Conservation (phyloP, 2,888 invertebrate genomes). For the Phragmatobia fuliginosa region DNA sequence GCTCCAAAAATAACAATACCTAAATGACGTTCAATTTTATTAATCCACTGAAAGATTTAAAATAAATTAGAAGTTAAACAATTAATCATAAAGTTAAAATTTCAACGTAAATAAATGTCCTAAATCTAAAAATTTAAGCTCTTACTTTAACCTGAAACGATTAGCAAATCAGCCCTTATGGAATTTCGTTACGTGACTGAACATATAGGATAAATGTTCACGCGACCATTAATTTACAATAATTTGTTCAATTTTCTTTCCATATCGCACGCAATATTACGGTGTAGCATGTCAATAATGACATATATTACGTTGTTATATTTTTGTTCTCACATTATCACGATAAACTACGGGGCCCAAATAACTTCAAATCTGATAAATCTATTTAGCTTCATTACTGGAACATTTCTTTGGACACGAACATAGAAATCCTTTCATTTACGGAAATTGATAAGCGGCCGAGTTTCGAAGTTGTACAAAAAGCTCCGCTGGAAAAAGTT, state of each 20-base stretch:
- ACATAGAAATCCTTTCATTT: slow-evolving; percentile 66
- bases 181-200: slow-evolving; percentile 52
- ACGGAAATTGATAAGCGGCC: slow-evolving; percentile 70
- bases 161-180: slow-evolving; percentile 23
- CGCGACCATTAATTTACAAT: slow-evolving; percentile 55
- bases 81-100: too few relatives aligned
- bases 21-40: not conserved
- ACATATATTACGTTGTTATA: slow-evolving; percentile 55
- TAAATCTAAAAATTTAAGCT: not conserved
- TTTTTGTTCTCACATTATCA: slow-evolving; percentile 66
- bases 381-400: slow-evolving; percentile 58
- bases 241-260: slow-evolving; percentile 57
- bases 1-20: not conserved
- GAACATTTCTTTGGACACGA: slow-evolving; percentile 60
- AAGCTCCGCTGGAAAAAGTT: slow-evolving; percentile 50
- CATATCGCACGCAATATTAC: slow-evolving; percentile 66
- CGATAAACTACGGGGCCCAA: slow-evolving; percentile 40
- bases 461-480: slow-evolving; percentile 65
- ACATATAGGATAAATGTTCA: slow-evolving; percentile 55
- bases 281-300: slow-evolving; percentile 62
- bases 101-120: not conserved
- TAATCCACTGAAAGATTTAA: too few relatives aligned
- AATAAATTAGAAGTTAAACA: too few relatives aligned
- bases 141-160: slow-evolving; percentile 12
- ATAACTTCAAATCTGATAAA: slow-evolving; percentile 55